Evolutionary conservation across 2,888 invertebrate species (phyloP).

Genomic region (Xylota segnis): DNA sequence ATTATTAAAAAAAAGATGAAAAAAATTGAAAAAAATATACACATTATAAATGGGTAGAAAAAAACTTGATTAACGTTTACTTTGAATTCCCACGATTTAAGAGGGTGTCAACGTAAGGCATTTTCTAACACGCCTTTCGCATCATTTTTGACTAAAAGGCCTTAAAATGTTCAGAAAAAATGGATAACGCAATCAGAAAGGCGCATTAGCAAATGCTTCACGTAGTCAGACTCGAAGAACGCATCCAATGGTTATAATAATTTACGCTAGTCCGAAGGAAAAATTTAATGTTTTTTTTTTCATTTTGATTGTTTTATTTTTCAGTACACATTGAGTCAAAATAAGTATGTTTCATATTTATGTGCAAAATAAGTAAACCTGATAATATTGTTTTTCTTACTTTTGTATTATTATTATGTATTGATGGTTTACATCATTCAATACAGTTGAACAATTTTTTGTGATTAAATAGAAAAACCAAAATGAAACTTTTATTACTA

Average conservation of each 20-base stretch:
- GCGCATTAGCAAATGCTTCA: no score
- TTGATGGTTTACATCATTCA: neutral
- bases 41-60: slow-evolving; percentile 43
- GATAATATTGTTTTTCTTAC: slow-evolving; percentile 1
- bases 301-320: neutral
- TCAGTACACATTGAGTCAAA: neutral
- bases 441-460: slow-evolving; percentile 34
- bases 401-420: neutral
- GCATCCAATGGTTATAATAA: neutral
- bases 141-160: no score
- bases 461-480: slow-evolving; percentile 15
- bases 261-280: slow-evolving; percentile 22
- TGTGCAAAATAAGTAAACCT: neutral
- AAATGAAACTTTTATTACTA: slow-evolving; percentile 4
- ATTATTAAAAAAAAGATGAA: slow-evolving; percentile 44
- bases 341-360: neutral
- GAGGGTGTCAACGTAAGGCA: slow-evolving; percentile 12
- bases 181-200: no score
- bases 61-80: slow-evolving; percentile 47
- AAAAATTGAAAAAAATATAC: slow-evolving; percentile 35
- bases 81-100: slow-evolving; percentile 31
- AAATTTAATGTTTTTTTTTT: slow-evolving; percentile 17
- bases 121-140: neutral
- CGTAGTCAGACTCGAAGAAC: neutral
- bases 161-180: no score